These are phyloP conservation scores for Halictus quadricinctus DNA, from an alignment of 2,888 invertebrate species.

Conservation along the genomic window DNA sequence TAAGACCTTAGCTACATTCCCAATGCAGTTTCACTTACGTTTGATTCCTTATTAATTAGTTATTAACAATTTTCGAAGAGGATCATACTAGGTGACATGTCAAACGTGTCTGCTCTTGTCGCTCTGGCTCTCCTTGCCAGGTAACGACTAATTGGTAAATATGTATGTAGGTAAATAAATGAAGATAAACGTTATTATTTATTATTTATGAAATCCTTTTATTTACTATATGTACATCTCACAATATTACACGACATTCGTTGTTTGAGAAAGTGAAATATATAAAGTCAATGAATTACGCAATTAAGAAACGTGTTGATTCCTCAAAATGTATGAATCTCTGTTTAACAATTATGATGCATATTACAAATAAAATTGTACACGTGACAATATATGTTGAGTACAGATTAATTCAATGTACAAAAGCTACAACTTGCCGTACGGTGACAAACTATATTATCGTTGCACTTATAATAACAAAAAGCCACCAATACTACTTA, in stretches of 20 bases:
- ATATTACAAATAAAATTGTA: neutral
- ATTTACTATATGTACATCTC: slow-evolving; percentile 6
- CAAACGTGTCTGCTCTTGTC: no score
- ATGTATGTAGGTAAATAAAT: neutral
- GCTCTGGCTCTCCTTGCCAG: no score
- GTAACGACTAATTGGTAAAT: no score
- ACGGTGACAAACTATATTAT: neutral
- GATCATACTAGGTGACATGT: no score
- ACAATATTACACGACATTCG: neutral
- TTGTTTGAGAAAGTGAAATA: neutral
- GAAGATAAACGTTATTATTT: neutral
- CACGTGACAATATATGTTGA: neutral
- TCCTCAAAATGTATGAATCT: neutral
- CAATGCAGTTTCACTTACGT: neutral
- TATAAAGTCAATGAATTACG: neutral
- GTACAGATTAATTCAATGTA: neutral
- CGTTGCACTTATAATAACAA: neutral
- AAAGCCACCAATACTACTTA: slow-evolving; percentile 1
- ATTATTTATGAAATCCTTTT: neutral
- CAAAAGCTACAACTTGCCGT: neutral
- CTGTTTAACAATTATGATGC: neutral
- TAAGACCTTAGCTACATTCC: neutral
- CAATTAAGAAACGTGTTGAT: neutral
- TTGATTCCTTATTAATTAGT: neutral
- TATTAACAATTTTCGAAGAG: neutral